Evolutionary conservation across 2,888 invertebrate species (phyloP).

Genomic region (Syrista parreyssii): DNA sequence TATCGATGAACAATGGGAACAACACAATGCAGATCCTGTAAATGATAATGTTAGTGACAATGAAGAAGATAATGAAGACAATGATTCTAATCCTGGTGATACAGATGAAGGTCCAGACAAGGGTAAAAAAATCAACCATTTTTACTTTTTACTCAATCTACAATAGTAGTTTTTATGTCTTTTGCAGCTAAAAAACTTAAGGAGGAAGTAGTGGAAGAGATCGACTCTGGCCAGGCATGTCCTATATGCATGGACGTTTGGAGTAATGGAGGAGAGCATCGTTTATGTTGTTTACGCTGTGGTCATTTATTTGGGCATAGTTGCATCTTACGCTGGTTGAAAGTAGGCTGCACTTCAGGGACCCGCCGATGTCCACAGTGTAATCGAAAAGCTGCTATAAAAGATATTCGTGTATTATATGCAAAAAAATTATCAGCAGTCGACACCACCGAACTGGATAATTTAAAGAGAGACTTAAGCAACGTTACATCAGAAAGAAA

Average conservation of each 20-base stretch:
- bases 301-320: conserved; percentile 91
- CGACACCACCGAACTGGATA: conserved; percentile 82
- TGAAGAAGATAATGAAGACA: conserved; percentile 30
- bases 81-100: conserved; percentile 5
- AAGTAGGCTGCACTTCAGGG: conserved; percentile 65
- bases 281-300: conserved; percentile 88
- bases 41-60: conserved; percentile 1
- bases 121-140: neutral
- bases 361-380: conserved; percentile 89
- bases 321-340: conserved; percentile 84
- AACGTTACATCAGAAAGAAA: conserved; percentile 71
- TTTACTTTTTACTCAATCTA: neutral
- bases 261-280: conserved; percentile 87
- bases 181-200: neutral
- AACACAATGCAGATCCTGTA: neutral
- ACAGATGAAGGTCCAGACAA: neutral
- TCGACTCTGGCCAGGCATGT: conserved; percentile 78
- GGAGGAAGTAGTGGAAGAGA: neutral
- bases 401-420: conserved; percentile 83
- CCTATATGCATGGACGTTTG: conserved; percentile 91
- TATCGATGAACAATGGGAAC: neutral
- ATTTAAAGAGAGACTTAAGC: conserved; percentile 71
- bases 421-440: conserved; percentile 80
- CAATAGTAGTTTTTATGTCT: neutral
- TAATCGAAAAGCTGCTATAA: conserved; percentile 77